Evolutionary conservation across 2,888 invertebrate genomes (phyloP).

Genomic region (Deilephila porcellus): DNA sequence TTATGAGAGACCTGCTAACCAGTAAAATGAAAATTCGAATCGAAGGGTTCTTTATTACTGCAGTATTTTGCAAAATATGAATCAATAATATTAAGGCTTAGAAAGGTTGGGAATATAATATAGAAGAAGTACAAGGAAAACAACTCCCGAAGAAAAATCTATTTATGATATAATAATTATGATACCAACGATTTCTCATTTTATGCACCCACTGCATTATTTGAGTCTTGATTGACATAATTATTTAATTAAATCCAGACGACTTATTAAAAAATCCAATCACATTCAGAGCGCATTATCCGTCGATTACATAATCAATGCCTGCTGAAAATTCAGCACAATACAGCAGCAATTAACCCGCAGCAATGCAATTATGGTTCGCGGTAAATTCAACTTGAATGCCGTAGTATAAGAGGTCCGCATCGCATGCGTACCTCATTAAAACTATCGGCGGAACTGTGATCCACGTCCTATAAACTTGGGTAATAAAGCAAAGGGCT

Average conservation of each 20-base stretch:
- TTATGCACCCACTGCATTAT: no score
- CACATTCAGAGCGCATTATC: neutral
- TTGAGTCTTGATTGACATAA: no score
- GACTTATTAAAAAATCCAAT: neutral
- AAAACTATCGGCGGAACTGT: constrained; percentile 11
- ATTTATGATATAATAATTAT: no score
- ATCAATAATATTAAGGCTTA: no score
- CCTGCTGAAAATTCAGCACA: neutral
- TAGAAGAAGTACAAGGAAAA: no score
- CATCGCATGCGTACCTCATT: constrained; percentile 21
- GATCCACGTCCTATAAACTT: constrained; percentile 24
- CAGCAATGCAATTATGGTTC: constrained; percentile 19
- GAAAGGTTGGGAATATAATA: no score
- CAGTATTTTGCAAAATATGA: no score
- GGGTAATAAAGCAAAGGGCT: constrained; percentile 23
- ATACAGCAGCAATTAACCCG: constrained; percentile 11
- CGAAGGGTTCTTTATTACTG: no score
- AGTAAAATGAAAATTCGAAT: no score
- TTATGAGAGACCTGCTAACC: no score
- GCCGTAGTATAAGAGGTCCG: neutral
- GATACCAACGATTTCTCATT: no score
- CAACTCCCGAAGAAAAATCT: no score
- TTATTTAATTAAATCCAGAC: neutral
- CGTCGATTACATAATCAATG: neutral
- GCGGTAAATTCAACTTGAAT: constrained; percentile 12